Base-by-base conservation (phyloP, 2,113 vertebrate species). In the Piprites chloris region DNA sequence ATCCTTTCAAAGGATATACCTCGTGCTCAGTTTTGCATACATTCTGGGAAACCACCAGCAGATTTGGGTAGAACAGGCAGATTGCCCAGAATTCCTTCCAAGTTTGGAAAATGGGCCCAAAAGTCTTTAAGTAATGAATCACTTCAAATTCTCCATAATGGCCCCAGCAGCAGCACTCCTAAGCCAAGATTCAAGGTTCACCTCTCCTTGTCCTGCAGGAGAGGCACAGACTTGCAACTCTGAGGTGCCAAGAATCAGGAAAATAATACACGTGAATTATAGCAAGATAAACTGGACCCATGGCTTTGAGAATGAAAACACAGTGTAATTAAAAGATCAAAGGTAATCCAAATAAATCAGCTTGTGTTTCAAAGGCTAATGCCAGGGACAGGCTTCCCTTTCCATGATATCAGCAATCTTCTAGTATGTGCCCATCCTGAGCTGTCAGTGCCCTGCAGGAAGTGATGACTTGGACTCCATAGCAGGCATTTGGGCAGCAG, bases 171-270 rank as follows among this genome's bases (percentile, higher is more conserved):
- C 73, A 90, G 85, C 7, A 42, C 93, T 97, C 89, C 62, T 63
- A 63, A 91, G 93, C 96, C 96, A 95, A 95, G 87, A 79, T 41
- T 73, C 93, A 96, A 82, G 97, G 95, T 96, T 98, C 96, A 95
- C 80, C 88, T 96, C 83, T 85, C 59, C 85, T 91, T 6, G 59
- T 91, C 80, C 93, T 41, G 15, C 85, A 94, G 95, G 85, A 96
- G 81, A 76, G 88, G 84, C 85, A 87, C 76, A 93, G 72, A 96
- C 94, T 87, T 91, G 92, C 95, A 96, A 71, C 68, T 92, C 49
- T 11, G 74, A 72, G 83, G 37, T 79, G 93, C 90, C 85, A 92
- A 67, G 84, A 61, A 85, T 16, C 50, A 89, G 83, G 91, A 90
- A 96, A 97, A 97, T 63, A 83, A 77, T 73, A 67, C 77, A 26